phyloP scores from a whole-genome alignment of 1,140 invertebrate genomes.

The Melipona quadrifasciata region DNA sequence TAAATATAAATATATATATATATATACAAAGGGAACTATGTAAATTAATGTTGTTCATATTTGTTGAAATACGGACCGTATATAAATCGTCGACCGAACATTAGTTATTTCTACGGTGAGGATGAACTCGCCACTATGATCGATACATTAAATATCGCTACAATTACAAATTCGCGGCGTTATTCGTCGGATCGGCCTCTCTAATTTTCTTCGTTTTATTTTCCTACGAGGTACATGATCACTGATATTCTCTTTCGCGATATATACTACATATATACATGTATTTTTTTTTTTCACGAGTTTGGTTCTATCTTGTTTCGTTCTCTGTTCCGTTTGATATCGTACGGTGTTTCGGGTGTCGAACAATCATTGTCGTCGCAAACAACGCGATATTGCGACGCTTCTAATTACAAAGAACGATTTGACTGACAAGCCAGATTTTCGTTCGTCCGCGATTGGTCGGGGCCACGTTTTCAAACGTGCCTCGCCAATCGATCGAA shows the following conservation, averaged over 20 bases:
- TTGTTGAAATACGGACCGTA: conserved; percentile 59
- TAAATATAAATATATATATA: conserved; percentile 52
- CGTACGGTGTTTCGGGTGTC: conserved; percentile 13
- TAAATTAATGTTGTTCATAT: conserved; percentile 71
- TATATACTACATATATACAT: too few species aligned
- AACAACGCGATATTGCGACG: conserved; percentile 41
- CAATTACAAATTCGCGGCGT: conserved; percentile 2
- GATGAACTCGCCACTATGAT: conserved; percentile 27
- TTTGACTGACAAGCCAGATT: conserved; percentile 39
- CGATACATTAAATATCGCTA: conserved; percentile 26
- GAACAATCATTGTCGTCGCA: conserved; percentile 36
- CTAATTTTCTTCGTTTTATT: background rate
- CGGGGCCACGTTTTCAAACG: conserved; percentile 14
- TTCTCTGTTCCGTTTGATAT: background rate
- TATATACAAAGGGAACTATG: conserved; percentile 52
- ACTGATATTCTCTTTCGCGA: background rate
- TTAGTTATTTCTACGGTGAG: conserved; percentile 50
- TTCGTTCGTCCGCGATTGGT: conserved; percentile 31
- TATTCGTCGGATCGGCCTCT: conserved; percentile 35
- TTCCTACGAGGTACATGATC: background rate
- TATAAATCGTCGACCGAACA: conserved; percentile 44
- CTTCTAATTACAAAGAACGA: conserved; percentile 46
- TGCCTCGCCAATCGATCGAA: conserved; percentile 29
- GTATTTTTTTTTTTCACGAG: too few species aligned
- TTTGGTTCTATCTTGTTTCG: background rate